Percentiles rank a stretch among this genome's conserved stretches.
Conservation (phyloP, 2,888 invertebrate species). For the Nemurella pictetii region DNA sequence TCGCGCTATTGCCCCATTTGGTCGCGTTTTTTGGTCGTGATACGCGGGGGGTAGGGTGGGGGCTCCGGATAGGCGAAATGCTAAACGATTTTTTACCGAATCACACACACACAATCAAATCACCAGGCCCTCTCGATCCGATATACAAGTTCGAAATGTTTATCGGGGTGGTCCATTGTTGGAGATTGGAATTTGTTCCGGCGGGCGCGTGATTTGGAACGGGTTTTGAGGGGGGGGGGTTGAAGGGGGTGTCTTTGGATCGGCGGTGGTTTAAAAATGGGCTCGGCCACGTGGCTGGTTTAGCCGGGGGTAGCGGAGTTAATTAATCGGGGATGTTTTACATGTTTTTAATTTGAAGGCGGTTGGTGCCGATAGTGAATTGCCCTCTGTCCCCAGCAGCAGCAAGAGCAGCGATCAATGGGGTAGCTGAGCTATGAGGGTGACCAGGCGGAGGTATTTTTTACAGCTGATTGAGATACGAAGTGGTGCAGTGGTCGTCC, state of each 20-base stretch:
- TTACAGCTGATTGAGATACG: too few species aligned
- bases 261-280: not conserved
- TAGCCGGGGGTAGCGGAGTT: not conserved
- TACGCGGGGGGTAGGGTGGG: not conserved
- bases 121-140: not conserved
- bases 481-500: too few species aligned
- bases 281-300: not conserved
- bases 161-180: not conserved
- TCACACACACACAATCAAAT: too few species aligned
- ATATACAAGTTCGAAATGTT: not conserved
- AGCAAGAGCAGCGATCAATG: too few species aligned
- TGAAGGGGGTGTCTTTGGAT: not conserved
- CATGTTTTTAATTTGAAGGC: not conserved
- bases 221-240: not conserved
- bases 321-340: not conserved
- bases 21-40: too few species aligned
- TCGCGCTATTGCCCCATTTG: conserved; percentile 13
- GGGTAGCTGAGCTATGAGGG: too few species aligned
- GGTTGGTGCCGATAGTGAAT: too few species aligned
- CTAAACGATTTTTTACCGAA: not conserved
- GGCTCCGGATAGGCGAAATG: not conserved
- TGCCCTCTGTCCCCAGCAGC: too few species aligned
- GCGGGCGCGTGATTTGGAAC: not conserved
- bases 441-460: too few species aligned
- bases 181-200: not conserved